These are phyloP conservation scores for Axinella damicornis DNA, from an alignment of 37 sponge, comb jelly and placozoan genomes.

Conservation along the genomic window DNA sequence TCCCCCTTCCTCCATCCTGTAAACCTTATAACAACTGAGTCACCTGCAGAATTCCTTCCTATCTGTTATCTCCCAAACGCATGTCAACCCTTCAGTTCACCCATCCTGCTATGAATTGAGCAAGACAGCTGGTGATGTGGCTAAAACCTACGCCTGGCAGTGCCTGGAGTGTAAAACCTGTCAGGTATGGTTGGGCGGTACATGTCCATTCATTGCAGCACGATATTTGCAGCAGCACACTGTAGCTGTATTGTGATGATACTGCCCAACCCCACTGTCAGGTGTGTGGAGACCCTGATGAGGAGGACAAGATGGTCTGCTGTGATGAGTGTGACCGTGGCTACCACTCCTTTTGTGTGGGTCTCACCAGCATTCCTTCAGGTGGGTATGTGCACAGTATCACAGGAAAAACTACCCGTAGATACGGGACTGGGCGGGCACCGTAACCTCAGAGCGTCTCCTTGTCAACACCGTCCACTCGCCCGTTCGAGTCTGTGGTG, in stretches of 20 bases:
- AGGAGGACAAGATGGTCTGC: conserved; percentile 88
- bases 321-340: conserved; percentile 97
- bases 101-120: conserved; percentile 77
- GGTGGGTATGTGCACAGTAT: conserved; percentile 72
- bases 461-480: too few species aligned
- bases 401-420: too few species aligned
- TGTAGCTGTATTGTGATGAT: too few species aligned
- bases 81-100: conserved; percentile 31
- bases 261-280: too few species aligned
- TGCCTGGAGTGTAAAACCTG: conserved; percentile 93
- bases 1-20: too few species aligned
- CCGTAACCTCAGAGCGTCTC: too few species aligned
- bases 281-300: conserved; percentile 71
- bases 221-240: too few species aligned
- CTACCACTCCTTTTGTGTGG: conserved; percentile 95
- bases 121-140: conserved; percentile 23
- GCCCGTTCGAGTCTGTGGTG: too few species aligned
- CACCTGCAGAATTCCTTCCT: not conserved
- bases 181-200: conserved; percentile 60
- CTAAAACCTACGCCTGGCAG: conserved; percentile 82
- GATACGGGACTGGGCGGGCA: too few species aligned
- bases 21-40: too few species aligned
- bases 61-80: not conserved
- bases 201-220: too few species aligned
- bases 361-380: conserved; percentile 67